Evolutionary conservation across 2,888 invertebrate genomes (phyloP).

Genomic region (Punctoribates punctum): DNA sequence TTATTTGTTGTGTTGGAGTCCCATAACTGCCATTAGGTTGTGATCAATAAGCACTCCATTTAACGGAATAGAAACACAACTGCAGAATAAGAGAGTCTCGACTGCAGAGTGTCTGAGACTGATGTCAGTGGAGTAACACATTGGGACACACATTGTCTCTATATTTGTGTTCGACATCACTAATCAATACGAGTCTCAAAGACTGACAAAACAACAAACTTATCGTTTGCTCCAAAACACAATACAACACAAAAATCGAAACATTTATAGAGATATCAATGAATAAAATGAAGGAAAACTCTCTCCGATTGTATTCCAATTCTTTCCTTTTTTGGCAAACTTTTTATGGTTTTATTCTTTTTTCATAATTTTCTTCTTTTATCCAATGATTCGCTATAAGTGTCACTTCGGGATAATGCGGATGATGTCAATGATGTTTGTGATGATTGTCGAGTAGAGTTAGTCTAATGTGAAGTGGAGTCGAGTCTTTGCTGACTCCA

Average conservation of each 20-base stretch:
- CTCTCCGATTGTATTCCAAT: not conserved
- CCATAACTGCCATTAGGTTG: constrained; percentile 31
- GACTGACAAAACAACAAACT: constrained; percentile 9
- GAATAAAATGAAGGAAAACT: constrained; percentile 3
- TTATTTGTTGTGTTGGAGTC: not conserved
- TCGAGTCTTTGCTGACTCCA: constrained; percentile 5
- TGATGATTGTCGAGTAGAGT: not conserved
- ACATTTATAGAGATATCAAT: not conserved
- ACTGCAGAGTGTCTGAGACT: not conserved
- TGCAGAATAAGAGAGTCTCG: not conserved
- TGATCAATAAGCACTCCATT: constrained; percentile 29
- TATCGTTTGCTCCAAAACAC: not conserved
- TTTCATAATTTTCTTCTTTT: constrained; percentile 4
- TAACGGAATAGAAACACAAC: not conserved
- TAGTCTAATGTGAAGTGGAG: not conserved
- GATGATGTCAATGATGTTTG: constrained; percentile 24
- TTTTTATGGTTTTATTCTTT: constrained; percentile 11
- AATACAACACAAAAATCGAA: not conserved
- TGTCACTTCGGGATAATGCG: constrained; percentile 27
- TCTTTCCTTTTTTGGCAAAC: not conserved
- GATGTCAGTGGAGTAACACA: constrained; percentile 3
- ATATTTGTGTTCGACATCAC: constrained; percentile 11
- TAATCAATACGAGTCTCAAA: constrained; percentile 26
- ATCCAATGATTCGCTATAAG: constrained; percentile 22
- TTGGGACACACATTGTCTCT: constrained; percentile 20